Evolutionary conservation across 2,888 invertebrate species (phyloP).

Genomic region (Empis livida): DNA sequence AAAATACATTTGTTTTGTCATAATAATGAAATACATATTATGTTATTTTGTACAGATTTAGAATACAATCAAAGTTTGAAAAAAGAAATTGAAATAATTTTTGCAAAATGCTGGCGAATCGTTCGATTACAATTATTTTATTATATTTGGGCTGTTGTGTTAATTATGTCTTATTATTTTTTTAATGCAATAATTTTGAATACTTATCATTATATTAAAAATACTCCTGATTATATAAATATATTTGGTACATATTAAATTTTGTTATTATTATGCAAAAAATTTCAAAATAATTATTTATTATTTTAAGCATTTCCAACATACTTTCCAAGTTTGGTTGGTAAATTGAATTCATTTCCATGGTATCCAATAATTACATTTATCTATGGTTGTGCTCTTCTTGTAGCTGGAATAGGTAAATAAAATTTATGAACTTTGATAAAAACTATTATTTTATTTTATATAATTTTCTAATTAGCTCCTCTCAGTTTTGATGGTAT

Average conservation of each 20-base stretch:
- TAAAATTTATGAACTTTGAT: too few relatives aligned
- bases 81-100: slow-evolving; percentile 16
- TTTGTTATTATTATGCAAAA: too few relatives aligned
- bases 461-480: slow-evolving; percentile 11
- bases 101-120: slow-evolving; percentile 19
- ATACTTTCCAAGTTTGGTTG: slow-evolving; percentile 16
- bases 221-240: slow-evolving; percentile 15
- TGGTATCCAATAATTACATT: slow-evolving; percentile 22
- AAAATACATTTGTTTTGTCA: too few relatives aligned
- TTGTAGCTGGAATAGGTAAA: slow-evolving; percentile 19
- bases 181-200: slow-evolving; percentile 16
- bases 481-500: slow-evolving; percentile 25
- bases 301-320: slow-evolving; percentile 18
- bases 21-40: too few relatives aligned
- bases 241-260: not conserved
- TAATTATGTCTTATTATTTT: slow-evolving; percentile 16
- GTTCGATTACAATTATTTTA: slow-evolving; percentile 20
- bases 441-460: too few relatives aligned
- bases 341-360: too few relatives aligned
- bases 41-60: too few relatives aligned
- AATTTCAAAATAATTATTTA: not conserved
- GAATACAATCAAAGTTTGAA: slow-evolving; percentile 11
- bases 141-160: slow-evolving; percentile 16
- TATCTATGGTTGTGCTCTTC: slow-evolving; percentile 13
- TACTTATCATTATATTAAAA: slow-evolving; percentile 15